A percentile compares a stretch with the other conserved stretches of the same genome.
Evolutionary conservation across 2,888 invertebrate species (phyloP).

Genomic region (Andrena minutula): DNA sequence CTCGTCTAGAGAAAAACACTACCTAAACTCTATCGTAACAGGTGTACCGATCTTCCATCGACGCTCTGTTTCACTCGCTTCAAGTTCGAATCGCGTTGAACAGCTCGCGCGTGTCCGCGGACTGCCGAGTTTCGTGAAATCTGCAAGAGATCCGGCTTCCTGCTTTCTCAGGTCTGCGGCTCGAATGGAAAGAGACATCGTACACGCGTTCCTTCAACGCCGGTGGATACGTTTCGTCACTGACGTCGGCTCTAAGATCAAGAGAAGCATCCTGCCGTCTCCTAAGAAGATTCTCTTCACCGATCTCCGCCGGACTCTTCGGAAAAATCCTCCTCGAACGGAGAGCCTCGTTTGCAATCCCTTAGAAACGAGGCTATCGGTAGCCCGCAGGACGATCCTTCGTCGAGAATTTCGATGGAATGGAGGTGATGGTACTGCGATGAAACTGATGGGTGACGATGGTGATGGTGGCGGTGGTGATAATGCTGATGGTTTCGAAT

Average conservation of each 20-base stretch:
- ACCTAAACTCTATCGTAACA: slow-evolving; percentile 53
- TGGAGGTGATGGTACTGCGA: slow-evolving; percentile 35
- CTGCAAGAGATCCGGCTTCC: no score
- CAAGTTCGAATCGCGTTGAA: neutral
- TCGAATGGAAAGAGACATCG: no score
- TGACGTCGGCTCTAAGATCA: neutral
- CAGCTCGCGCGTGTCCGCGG: no score
- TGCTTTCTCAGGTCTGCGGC: no score
- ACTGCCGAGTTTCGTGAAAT: slow-evolving; percentile 41
- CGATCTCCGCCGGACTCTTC: slow-evolving; percentile 9
- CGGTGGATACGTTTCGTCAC: neutral
- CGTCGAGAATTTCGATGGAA: slow-evolving; percentile 18
- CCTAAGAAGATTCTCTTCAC: slow-evolving; percentile 8
- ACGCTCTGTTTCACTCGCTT: slow-evolving; percentile 38
- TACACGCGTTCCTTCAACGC: neutral
- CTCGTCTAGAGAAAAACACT: slow-evolving; percentile 47
- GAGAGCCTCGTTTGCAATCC: slow-evolving; percentile 10
- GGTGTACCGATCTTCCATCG: slow-evolving; percentile 44
- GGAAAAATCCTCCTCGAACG: slow-evolving; percentile 8
- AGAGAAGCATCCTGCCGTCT: neutral
- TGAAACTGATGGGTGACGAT: slow-evolving; percentile 39
- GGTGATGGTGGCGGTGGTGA: slow-evolving; percentile 48
- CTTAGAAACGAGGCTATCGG: slow-evolving; percentile 7
- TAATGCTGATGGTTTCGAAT: slow-evolving; percentile 27
- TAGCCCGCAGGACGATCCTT: slow-evolving; percentile 26